Conservation (phyloP, 2,888 invertebrate species). For the Eupeodes latifasciatus region DNA sequence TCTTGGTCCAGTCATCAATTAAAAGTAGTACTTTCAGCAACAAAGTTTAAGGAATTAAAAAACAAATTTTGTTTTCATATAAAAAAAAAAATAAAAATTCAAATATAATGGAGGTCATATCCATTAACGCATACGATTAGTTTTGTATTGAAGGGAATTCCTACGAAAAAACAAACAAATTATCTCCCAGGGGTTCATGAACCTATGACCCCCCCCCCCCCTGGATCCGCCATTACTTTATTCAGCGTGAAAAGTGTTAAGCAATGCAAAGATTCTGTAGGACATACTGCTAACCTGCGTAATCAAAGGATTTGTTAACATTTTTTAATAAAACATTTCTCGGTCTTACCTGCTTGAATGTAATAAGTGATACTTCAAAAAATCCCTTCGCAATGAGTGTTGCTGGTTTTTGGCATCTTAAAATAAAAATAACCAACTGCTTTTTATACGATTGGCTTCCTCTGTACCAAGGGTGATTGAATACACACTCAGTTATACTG, state of each 20-base stretch:
- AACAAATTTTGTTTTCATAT: too few species aligned
- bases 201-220: too few species aligned
- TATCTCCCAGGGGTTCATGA: too few species aligned
- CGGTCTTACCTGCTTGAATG: slow-evolving; percentile 78
- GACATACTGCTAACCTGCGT: slow-evolving; percentile 78
- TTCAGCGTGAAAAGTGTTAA: slow-evolving; percentile 50
- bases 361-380: slow-evolving; percentile 78
- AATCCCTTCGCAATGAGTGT: slow-evolving; percentile 79
- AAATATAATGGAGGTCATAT: too few species aligned
- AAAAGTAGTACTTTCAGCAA: too few species aligned
- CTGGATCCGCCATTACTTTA: background rate
- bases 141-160: too few species aligned
- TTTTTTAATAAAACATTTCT: too few species aligned
- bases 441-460: slow-evolving; percentile 79
- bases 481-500: slow-evolving; percentile 77
- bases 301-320: background rate
- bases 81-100: too few species aligned
- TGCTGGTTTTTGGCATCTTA: slow-evolving; percentile 78
- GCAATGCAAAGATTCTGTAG: slow-evolving; percentile 78
- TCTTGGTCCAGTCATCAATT: too few species aligned
- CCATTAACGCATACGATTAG: too few species aligned
- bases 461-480: slow-evolving; percentile 79
- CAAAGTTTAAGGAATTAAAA: too few species aligned
- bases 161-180: too few species aligned
- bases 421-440: slow-evolving; percentile 78